These are phyloP conservation scores for Spatulosminthurus flaviceps DNA, from an alignment of 2,888 invertebrate genomes.

Conservation along the genomic window DNA sequence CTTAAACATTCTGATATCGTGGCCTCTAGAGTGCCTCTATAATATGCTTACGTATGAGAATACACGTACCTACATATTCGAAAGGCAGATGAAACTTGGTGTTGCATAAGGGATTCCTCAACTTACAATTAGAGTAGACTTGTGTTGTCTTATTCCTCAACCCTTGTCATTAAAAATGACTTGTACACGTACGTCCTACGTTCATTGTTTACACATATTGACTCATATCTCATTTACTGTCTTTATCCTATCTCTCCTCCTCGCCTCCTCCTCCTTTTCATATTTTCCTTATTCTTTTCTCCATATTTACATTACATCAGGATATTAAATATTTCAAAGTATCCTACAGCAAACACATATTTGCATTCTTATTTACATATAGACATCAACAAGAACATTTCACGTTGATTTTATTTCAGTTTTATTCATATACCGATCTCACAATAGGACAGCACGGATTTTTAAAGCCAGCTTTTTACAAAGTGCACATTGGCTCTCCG, in stretches of 20 bases:
- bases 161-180: slow-evolving; percentile 24
- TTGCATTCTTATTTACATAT: neutral
- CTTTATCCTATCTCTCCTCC: neutral
- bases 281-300: neutral
- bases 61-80: no score
- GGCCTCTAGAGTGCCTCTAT: no score
- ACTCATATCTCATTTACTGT: slow-evolving; percentile 24
- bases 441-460: neutral
- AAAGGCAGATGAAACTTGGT: no score
- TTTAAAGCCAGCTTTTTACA: neutral
- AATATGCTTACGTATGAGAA: no score
- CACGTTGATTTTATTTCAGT: slow-evolving; percentile 19
- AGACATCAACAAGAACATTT: neutral
- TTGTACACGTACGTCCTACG: slow-evolving; percentile 26
- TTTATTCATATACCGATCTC: neutral
- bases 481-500: neutral
- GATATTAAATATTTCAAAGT: slow-evolving; percentile 15
- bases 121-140: neutral
- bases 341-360: slow-evolving; percentile 1
- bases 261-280: slow-evolving; percentile 6
- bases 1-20: no score
- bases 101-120: neutral
- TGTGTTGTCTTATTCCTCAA: neutral
- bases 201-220: slow-evolving; percentile 45
- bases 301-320: slow-evolving; percentile 1